These are phyloP conservation scores for Anguilla marmorata DNA, from an alignment of 2,797 vertebrate species.

Conservation along the genomic window DNA sequence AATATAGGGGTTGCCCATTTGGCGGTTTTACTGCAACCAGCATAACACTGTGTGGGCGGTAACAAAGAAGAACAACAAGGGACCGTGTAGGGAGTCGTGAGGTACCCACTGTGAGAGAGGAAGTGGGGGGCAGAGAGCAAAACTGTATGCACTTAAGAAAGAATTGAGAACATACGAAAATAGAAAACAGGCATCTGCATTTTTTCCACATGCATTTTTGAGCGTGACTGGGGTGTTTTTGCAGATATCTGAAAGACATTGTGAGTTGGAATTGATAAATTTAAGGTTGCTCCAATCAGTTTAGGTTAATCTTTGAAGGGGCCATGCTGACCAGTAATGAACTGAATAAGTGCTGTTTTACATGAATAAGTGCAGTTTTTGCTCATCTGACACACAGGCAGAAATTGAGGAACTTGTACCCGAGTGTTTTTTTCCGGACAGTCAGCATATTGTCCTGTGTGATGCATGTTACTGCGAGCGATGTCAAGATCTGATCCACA, in stretches of 20 bases:
- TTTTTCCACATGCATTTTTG: background rate
- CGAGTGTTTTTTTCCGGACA: background rate
- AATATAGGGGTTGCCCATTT: too few species aligned
- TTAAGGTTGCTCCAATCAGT: background rate
- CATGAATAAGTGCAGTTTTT: background rate
- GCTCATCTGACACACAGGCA: background rate
- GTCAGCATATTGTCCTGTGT: background rate
- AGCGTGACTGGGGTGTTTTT: background rate
- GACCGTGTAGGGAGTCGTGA: background rate
- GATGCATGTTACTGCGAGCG: background rate
- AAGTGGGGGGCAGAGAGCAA: background rate
- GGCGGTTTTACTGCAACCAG: background rate
- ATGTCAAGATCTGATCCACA: too few species aligned
- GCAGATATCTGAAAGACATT: background rate
- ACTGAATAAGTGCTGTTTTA: background rate
- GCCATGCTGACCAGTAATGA: background rate
- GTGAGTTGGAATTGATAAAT: background rate
- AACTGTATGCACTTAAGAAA: background rate
- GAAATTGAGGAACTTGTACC: background rate
- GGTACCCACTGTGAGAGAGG: background rate
- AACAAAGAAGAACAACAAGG: background rate
- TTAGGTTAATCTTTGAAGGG: background rate
- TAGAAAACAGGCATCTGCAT: background rate
- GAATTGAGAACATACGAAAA: background rate
- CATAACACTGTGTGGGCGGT: background rate